A percentile compares a stretch with the other conserved stretches of the same genome.
phyloP scores from a whole-genome alignment of 2,888 invertebrate species.

The Thecocarcelia acutangulata region DNA sequence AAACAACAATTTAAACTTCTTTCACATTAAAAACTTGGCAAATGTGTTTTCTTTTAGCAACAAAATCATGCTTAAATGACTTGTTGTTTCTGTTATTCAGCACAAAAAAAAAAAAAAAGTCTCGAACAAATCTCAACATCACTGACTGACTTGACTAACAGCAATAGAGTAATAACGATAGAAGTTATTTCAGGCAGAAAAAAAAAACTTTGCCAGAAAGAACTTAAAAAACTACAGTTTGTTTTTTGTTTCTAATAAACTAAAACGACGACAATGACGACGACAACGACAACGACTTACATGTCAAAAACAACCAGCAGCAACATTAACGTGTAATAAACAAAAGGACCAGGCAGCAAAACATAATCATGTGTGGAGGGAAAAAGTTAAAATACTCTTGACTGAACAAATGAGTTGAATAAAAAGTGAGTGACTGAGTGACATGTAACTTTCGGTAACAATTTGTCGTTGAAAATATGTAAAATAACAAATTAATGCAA shows the following conservation, averaged over 20 bases:
- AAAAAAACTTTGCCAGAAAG: not conserved
- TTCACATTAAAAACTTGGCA: constrained; percentile 34
- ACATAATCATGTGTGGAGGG: not conserved
- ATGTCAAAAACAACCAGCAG: constrained; percentile 50
- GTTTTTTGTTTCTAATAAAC: constrained; percentile 29
- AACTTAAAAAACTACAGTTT: constrained; percentile 9
- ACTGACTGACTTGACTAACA: constrained; percentile 4
- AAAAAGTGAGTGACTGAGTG: constrained; percentile 50
- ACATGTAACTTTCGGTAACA: constrained; percentile 66
- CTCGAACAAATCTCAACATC: constrained; percentile 34
- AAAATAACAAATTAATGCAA: constrained; percentile 65
- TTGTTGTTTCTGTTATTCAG: constrained; percentile 26
- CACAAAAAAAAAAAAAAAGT: not conserved
- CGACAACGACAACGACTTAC: too few relatives aligned
- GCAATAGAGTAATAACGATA: constrained; percentile 23
- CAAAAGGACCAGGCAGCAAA: constrained; percentile 4
- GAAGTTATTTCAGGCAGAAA: not conserved
- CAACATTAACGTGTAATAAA: constrained; percentile 8
- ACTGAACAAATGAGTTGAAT: constrained; percentile 36
- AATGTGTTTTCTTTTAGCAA: constrained; percentile 38
- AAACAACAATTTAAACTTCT: constrained; percentile 19
- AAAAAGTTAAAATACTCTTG: constrained; percentile 28
- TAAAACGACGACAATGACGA: constrained; percentile 37
- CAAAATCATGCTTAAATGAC: constrained; percentile 42
- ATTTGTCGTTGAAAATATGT: constrained; percentile 47